Conservation (phyloP, 2,113 vertebrate genomes). For the Dolichotis patagonum region DNA sequence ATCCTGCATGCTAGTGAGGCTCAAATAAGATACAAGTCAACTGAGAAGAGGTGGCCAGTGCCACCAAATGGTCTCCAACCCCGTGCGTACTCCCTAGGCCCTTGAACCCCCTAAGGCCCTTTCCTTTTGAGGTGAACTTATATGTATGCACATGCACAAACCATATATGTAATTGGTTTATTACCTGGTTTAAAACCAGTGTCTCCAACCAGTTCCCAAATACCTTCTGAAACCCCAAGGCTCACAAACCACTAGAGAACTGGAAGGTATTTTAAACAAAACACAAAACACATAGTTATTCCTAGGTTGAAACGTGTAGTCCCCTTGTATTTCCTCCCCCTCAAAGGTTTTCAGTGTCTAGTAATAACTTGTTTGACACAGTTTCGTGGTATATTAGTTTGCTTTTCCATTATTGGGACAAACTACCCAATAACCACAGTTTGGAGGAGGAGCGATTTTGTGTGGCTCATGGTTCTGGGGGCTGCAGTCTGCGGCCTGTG, state of each 20-base stretch:
- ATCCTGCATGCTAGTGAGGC: neutral
- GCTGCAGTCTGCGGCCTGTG: neutral
- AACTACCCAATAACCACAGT: neutral
- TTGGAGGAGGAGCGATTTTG: neutral
- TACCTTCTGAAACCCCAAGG: neutral
- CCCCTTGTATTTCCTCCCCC: neutral
- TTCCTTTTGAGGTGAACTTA: constrained; percentile 17
- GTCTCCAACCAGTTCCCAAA: neutral
- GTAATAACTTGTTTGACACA: neutral
- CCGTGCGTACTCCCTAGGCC: neutral
- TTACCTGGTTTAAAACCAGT: constrained; percentile 18
- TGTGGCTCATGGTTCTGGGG: neutral
- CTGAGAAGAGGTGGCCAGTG: neutral
- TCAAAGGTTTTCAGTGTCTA: neutral
- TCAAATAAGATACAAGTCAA: neutral
- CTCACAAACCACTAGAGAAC: neutral
- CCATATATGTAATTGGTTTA: neutral
- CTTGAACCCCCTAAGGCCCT: neutral
- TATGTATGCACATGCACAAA: neutral
- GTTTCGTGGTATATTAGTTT: neutral
- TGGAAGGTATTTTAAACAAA: neutral
- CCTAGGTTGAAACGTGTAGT: neutral
- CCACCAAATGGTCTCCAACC: neutral
- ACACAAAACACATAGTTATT: neutral
- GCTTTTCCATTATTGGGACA: neutral